These are phyloP conservation scores for Callithrix jacchus DNA, from an alignment of 2,113 vertebrate genomes.

Conservation along the genomic window DNA sequence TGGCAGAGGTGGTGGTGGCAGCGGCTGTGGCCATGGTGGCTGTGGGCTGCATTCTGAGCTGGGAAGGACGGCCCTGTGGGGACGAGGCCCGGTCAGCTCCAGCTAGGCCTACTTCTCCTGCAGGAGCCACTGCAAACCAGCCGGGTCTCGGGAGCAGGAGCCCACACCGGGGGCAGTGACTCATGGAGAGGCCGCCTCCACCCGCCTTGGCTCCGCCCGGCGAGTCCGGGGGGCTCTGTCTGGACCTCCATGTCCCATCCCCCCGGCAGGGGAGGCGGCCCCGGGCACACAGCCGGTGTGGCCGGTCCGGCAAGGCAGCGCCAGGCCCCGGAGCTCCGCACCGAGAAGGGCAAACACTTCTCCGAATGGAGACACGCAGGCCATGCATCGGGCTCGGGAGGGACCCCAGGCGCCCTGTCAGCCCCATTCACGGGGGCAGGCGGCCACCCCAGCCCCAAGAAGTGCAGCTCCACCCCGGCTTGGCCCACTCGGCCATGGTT, in stretches of 20 bases:
- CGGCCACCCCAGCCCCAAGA: background rate
- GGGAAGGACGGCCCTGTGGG: background rate
- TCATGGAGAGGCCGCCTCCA: background rate
- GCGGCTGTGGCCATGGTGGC: constrained; percentile 63
- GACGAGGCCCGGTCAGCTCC: background rate
- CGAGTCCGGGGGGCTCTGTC: accelerated
- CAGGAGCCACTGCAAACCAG: background rate
- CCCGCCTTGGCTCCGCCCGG: background rate
- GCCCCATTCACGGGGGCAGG: background rate
- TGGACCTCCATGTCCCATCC: background rate
- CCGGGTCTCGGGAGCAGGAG: background rate
- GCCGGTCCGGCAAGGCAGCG: background rate
- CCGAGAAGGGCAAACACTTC: background rate
- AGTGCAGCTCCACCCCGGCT: background rate
- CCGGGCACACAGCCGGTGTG: background rate
- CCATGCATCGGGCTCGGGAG: accelerated
- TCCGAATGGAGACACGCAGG: background rate
- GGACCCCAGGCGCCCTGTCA: background rate
- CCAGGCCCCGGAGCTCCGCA: background rate
- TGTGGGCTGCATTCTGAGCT: constrained; percentile 70
- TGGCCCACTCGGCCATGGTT: background rate
- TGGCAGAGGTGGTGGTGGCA: background rate
- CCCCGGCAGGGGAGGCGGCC: background rate
- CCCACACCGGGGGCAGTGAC: constrained; percentile 16
- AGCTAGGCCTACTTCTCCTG: background rate